phyloP scores from a whole-genome alignment of 2,113 vertebrate genomes.

The Eupsittula cactorum region DNA sequence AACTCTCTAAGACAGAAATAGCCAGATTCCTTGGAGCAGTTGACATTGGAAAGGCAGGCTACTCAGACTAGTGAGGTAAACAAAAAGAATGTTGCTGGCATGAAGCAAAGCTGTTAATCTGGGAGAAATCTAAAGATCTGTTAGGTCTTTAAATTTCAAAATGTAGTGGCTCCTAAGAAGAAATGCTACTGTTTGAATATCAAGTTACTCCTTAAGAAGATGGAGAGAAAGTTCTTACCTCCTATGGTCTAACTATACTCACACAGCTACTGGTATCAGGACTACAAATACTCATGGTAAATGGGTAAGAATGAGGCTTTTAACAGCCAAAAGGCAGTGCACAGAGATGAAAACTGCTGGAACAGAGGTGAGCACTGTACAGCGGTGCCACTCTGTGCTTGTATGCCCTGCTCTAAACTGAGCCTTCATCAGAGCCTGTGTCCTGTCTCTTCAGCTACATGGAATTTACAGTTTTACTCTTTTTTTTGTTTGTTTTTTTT shows the following conservation, averaged over 20 bases:
- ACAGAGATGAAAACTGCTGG: background rate
- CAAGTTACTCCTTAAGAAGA: background rate
- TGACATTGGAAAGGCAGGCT: background rate
- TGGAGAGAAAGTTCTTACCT: background rate
- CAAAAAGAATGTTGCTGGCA: background rate
- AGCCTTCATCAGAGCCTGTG: background rate
- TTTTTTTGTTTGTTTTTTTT: background rate
- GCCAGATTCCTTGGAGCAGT: background rate
- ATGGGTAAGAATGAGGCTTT: background rate
- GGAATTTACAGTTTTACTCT: background rate
- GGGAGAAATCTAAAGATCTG: background rate
- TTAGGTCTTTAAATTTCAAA: background rate
- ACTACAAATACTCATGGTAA: background rate
- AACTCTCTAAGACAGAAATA: background rate
- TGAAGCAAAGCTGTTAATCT: background rate
- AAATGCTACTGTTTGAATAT: background rate
- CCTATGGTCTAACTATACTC: background rate
- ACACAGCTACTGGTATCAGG: background rate
- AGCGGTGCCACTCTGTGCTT: background rate
- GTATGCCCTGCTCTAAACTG: fast-evolving
- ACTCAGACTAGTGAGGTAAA: background rate
- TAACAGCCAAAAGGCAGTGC: background rate
- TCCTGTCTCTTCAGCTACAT: background rate
- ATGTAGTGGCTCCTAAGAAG: background rate
- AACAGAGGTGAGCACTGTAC: background rate